phyloP scores from a whole-genome alignment of 2,113 vertebrate species.

The Callocephalon fimbriatum region DNA sequence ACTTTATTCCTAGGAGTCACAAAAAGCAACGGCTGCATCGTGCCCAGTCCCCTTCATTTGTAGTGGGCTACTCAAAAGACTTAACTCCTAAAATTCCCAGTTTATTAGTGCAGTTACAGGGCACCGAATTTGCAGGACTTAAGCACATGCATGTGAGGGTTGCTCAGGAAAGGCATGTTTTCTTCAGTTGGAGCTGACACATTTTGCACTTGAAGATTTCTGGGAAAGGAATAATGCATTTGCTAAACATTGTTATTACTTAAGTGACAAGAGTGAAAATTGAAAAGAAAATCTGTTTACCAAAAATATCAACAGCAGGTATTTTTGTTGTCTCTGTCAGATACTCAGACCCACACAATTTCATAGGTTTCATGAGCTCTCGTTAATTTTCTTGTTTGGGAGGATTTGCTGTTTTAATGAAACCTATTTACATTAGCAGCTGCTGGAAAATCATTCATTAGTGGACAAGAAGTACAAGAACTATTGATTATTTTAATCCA shows the following conservation, averaged over 20 bases:
- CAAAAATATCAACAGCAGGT: constrained; percentile 49
- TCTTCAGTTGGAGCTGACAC: accelerated
- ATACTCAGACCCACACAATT: constrained; percentile 35
- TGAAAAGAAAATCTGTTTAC: constrained; percentile 55
- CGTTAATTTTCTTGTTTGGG: constrained; percentile 46
- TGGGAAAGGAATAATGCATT: constrained; percentile 8
- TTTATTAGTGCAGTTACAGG: not conserved
- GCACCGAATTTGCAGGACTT: not conserved
- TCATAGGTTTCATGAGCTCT: constrained; percentile 50
- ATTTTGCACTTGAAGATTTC: not conserved
- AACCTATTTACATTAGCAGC: constrained; percentile 39
- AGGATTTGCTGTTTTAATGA: constrained; percentile 67
- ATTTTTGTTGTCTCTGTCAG: constrained; percentile 53
- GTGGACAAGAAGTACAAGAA: constrained; percentile 62
- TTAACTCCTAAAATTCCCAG: accelerated
- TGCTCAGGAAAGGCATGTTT: not conserved
- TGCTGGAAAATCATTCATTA: constrained; percentile 71
- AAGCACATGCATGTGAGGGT: accelerated
- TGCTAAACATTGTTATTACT: constrained; percentile 35
- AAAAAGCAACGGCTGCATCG: accelerated
- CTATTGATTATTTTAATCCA: constrained; percentile 69
- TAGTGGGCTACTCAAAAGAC: not conserved
- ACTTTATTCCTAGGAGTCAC: not conserved
- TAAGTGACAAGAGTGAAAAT: constrained; percentile 23
- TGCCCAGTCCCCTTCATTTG: not conserved